phyloP scores from a whole-genome alignment of 2,888 invertebrate species.

The Drosophila tripunctata region DNA sequence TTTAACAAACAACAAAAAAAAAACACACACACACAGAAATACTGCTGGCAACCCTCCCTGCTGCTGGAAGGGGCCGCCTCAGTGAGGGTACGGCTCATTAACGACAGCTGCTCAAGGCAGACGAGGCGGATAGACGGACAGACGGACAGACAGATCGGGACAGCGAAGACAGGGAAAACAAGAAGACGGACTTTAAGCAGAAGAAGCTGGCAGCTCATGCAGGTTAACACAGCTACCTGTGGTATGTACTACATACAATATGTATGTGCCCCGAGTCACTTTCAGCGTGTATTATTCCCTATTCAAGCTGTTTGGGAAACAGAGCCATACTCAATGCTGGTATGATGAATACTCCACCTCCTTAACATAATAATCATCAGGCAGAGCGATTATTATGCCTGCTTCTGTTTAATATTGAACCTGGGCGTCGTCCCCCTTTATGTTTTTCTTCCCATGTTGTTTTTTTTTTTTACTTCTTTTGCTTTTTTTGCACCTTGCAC shows the following conservation, averaged over 20 bases:
- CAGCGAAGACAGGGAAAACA: too few species aligned
- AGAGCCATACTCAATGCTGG: conserved; percentile 11
- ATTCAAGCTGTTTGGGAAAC: conserved; percentile 1
- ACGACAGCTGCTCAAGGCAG: conserved; percentile 72
- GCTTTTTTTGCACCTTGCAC: conserved; percentile 73
- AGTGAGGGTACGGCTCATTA: conserved; percentile 69
- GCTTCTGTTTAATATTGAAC: conserved; percentile 70
- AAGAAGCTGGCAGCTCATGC: conserved; percentile 28
- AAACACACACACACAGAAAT: conserved; percentile 18
- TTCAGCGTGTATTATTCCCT: conserved; percentile 1
- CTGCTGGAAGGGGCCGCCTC: conserved; percentile 4
- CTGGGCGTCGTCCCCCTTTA: conserved; percentile 32
- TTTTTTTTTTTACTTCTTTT: not conserved
- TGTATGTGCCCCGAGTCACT: not conserved
- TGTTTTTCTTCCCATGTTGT: conserved; percentile 21
- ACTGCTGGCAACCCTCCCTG: conserved; percentile 33
- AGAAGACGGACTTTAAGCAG: conserved; percentile 12
- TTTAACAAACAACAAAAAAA: conserved; percentile 1
- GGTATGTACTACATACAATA: not conserved
- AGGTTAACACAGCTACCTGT: conserved; percentile 52
- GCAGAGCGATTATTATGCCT: conserved; percentile 61
- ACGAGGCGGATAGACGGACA: not conserved
- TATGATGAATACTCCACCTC: conserved; percentile 24
- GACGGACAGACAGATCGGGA: not conserved
- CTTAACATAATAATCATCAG: conserved; percentile 61